Base-by-base conservation (phyloP, 2,888 invertebrate genomes). In the Mesorhabditis belari region DNA sequence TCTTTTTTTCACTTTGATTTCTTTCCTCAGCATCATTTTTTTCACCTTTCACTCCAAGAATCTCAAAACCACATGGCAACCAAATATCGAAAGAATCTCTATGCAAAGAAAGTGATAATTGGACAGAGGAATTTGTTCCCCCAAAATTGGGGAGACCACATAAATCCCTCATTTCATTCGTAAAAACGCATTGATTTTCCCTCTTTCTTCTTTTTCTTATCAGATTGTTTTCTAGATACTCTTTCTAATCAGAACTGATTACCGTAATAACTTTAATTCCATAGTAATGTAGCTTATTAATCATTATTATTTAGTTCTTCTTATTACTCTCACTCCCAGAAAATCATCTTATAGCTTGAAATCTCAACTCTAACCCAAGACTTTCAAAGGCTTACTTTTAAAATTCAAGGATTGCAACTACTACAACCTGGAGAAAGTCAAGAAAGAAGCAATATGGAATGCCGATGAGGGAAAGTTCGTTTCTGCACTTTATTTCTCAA, bases 401-500 rank as follows among this genome's bases (percentile, higher is more conserved):
- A n/a, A n/a, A n/a, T 58, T 59, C 12, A 50, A 66, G 67, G 73
- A 73, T 24, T 69, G 67, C 19, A 73, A 71, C 65, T 71, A 69
- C 57, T 60, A 87, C 81, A 88, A 89, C 81, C 81, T 89, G 49
- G 89, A 89, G 60, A 82, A 83, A 56, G 86, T 90, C 25, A 87
- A 88, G 79, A 83, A 85, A 57, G 86, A 87, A 65, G 87, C 88
- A 0, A 79, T 85, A 52, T 90, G 89, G 89, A 87, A 88, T 76
- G 90, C 90, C 63, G 89, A 90, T 61, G 82, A 85, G 2, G 87
- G 87, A 35, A 35, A 35, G 44, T 35, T 17, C 12, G 44, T 35
- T 2, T 1, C n/a, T 9, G 12, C 2, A 9, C 2, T 2, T 9
- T 1, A 35, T 35, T 35, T 35, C n/a, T 35, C 1, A n/a, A n/a